phyloP scores from a whole-genome alignment of 2,113 vertebrate genomes.

The Microcebus jonahi region DNA sequence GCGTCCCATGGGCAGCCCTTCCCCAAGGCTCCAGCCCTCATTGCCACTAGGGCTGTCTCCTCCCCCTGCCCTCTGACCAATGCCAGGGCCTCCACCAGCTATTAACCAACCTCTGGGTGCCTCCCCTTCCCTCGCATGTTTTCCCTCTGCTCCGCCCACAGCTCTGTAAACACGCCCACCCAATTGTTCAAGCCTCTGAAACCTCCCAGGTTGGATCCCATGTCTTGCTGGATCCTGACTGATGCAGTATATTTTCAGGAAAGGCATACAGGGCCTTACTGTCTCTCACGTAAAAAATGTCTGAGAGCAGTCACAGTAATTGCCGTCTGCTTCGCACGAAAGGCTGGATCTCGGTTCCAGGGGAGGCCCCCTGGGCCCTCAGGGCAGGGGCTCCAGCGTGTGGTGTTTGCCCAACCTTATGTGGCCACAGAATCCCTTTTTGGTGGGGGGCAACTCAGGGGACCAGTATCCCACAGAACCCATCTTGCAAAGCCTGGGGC shows the following conservation, averaged over 20 bases:
- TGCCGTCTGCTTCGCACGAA: neutral
- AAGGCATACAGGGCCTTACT: neutral
- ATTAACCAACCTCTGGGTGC: neutral
- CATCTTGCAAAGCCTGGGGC: neutral
- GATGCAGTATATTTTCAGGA: neutral
- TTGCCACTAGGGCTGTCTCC: fast-evolving
- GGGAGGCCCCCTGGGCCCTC: neutral
- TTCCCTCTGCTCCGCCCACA: neutral
- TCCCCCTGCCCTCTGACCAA: neutral
- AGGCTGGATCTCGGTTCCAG: neutral
- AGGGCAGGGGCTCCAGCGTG: neutral
- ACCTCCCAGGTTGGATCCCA: neutral
- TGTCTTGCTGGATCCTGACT: neutral
- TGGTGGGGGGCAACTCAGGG: neutral
- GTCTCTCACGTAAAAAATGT: neutral
- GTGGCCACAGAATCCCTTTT: neutral
- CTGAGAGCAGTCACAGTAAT: neutral
- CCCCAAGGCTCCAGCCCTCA: neutral
- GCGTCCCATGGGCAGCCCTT: neutral
- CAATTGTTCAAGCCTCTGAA: neutral
- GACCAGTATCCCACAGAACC: neutral
- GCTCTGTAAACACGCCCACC: neutral
- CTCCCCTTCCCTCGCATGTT: neutral
- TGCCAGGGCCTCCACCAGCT: neutral
- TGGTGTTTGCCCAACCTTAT: neutral